Base-by-base conservation (phyloP, 2,888 invertebrate species). In the Drosophila gaucha region DNA sequence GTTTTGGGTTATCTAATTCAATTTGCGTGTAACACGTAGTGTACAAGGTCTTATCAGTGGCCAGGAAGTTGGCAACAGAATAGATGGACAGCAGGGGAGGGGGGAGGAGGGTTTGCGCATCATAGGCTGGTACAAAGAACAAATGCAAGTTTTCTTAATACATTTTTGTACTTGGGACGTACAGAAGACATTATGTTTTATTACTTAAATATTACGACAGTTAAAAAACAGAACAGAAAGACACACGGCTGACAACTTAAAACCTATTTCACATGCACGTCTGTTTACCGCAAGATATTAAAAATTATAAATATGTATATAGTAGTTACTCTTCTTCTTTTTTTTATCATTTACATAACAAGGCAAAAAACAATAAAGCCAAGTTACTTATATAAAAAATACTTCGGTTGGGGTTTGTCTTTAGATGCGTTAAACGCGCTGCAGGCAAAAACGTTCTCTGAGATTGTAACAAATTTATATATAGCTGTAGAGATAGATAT, bases 201-300 rank as follows among this genome's bases (percentile, higher is more conserved):
- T 88, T 88, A 69, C 86, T 84, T 84, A 84, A 68, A 72, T 67
- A 69, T 86, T 84, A 88, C 67, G 70, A 86, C 67, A 67, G 70
- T 68, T 83, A 38, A 20, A 6, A 30, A 4, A 43, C 72, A 74
- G 77, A 67, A 31, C 18, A 20, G 22, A 26, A 67, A n/a, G n/a
- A n/a, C 39, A 68, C 77, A 65, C 59, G 63, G 63, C 64, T 63
- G 88, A 86, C 88, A 88, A 78, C 68, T 78, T 83, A 80, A 88
- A 78, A 71, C 73, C 69, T 78, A 86, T 38, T 88, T 80, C 64
- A 78, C 73, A 69, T 80, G 85, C 85, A 84, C 86, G 78, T 88
- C 57, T 88, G 88, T 88, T 86, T 88, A 63, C 68, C 54, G 76
- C 47, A 58, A 35, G 54, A 47, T 66, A 78, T 63, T 56, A 16